Evolutionary conservation across 2,797 vertebrate species (phyloP).

Genomic region (Octomys mimax): DNA sequence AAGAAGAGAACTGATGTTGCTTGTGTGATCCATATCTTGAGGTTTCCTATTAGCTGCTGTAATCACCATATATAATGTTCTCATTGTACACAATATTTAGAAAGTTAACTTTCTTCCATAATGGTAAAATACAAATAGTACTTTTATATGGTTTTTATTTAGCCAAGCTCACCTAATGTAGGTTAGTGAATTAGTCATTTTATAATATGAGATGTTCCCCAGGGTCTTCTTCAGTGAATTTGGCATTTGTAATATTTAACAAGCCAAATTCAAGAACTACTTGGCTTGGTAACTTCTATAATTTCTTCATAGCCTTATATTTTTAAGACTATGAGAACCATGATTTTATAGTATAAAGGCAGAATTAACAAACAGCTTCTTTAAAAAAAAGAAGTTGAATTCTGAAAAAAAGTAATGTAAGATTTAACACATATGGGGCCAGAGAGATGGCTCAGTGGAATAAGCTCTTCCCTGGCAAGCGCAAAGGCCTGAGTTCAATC

Average conservation of each 20-base stretch:
- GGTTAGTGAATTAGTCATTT: slow-evolving; percentile 59
- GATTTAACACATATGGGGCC: background rate
- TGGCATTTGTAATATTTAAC: slow-evolving; percentile 52
- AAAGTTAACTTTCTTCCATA: slow-evolving; percentile 37
- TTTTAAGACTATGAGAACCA: slow-evolving; percentile 4
- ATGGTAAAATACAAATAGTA: slow-evolving; percentile 37
- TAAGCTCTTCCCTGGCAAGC: no score
- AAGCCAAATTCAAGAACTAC: slow-evolving; percentile 42
- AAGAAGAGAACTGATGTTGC: background rate
- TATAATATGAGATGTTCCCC: background rate
- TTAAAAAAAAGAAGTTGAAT: background rate
- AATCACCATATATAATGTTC: background rate
- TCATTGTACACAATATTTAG: slow-evolving; percentile 22
- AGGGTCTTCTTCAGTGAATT: slow-evolving; percentile 38
- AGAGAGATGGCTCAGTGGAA: no score
- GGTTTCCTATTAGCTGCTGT: background rate
- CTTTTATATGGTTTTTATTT: slow-evolving; percentile 51
- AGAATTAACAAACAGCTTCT: background rate
- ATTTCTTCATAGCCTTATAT: background rate
- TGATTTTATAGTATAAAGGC: slow-evolving; percentile 11
- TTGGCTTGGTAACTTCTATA: slow-evolving; percentile 30
- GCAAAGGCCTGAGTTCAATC: no score
- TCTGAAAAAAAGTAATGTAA: background rate
- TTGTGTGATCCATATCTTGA: background rate
- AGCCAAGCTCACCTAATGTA: slow-evolving; percentile 10